Base-by-base conservation (phyloP, 1,140 invertebrate species). In the Mactra quadrangularis region DNA sequence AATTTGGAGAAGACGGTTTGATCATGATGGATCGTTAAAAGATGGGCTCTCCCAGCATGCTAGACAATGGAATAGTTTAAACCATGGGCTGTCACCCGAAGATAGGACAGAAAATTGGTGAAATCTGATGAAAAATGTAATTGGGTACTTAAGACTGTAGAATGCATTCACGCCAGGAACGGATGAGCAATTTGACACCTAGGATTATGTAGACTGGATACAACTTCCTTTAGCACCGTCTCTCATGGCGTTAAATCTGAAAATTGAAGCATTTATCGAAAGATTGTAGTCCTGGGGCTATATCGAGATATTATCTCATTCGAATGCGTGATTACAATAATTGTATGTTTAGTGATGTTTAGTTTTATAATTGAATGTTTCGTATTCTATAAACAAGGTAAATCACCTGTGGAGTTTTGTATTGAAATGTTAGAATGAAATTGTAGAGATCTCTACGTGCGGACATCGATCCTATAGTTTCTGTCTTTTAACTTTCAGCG, bases 61-160 rank as follows among this genome's bases (percentile, higher is more conserved):
- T 3, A 57, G 70, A 72, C 70, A 72, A 72, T 72, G 41, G 53
- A 29, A 72, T 22, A 47, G 53, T 55, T 57, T 55, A 57, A 35
- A 57, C 70, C 13, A 72, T n/a, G 50, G 70, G 70, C 70, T 72
- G 70, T 47, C 70, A 72, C 50, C 50, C 41, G 50, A 47, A 31
- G 70, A 72, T 72, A 72, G 50, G 70, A 72, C 70, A 57, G 45
- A 55, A 55, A 72, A 72, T 72, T 19, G 70, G 50, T n/a, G 50
- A 55, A 72, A 55, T 72, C 70, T 50, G 70, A 72, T 72, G 70
- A 72, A 72, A 72, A 72, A 4, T 72, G 70, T 72, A 72, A 72
- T 72, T 55, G 55, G 70, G 50, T 72, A 72, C 70, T 72, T 72
- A 72, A 53, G 50, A n/a, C 52, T 72, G 70, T 72, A 72, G 70